Evolutionary conservation across 2,888 invertebrate species (phyloP), one percentile per base, ranked within the genome.

Genomic region (Norana najaformis): DNA sequence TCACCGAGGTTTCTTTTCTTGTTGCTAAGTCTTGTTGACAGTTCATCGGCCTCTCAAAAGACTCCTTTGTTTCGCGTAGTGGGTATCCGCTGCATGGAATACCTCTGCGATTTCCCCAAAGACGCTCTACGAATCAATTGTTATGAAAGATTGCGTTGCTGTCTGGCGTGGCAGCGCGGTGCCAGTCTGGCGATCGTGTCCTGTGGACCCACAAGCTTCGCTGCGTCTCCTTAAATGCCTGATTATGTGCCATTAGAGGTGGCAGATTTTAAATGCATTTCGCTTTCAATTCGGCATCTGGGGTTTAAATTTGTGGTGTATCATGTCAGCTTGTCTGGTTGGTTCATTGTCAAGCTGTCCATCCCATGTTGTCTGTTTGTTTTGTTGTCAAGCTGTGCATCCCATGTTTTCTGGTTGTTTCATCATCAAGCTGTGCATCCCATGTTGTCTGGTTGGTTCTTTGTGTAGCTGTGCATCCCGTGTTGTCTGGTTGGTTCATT

Each of bases 71-170:
- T 47, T 47, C 47, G 23, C 47, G 20, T 1, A 23, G 23, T 47
- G 4, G 20, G 23, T 47, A 2, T 47, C 23, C 4, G 47, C 47
- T 47, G 47, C 69, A 69, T 1, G n/a, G 69, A 69, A 69, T 30
- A 69, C 69, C 30, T 69, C 69, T 6, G 69, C 69, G n/a, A 69
- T 69, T 69, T 69, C 69, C 69, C 69, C n/a, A 8, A 69, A 69
- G 69, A 69, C n/a, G 69, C 11, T 30, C 69, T 23, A n/a, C 69
- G n/a, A 69, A 69, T 69, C 69, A n/a, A 69, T n/a, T 69, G 69
- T 69, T 69, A 69, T 69, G 69, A 69, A 69, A 69, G 69, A 69
- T 69, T 69, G 69, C 69, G n/a, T 69, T 69, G 69, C 69, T 69
- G 69, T 69, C 69, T 11, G 14, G n/a, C 11, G 69, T 69, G 69